phyloP scores from a whole-genome alignment of 2,797 vertebrate genomes.

The Hippocampus kuda region DNA sequence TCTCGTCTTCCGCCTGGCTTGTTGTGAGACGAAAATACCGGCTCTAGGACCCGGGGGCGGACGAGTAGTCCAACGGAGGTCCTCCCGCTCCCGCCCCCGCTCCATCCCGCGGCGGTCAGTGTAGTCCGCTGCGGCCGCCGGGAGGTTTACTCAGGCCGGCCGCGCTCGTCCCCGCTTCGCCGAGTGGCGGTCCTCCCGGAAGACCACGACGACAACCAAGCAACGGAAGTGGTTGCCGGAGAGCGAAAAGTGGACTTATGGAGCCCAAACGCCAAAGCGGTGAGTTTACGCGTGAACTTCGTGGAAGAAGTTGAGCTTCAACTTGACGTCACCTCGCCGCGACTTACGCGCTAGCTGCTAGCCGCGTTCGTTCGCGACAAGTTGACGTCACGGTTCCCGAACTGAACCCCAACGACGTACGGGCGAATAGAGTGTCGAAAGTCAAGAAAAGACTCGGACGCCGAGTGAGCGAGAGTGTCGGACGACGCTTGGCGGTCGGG shows the following conservation, averaged over 20 bases:
- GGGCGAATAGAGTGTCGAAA: not conserved
- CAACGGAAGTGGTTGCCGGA: not conserved
- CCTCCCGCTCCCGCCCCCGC: not conserved
- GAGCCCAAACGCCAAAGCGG: slow-evolving; percentile 2
- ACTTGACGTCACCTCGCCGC: not conserved
- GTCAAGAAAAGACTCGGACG: not conserved
- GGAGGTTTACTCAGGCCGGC: slow-evolving; percentile 1
- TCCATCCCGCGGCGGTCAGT: slow-evolving; percentile 7
- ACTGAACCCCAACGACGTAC: not conserved
- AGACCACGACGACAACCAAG: not conserved
- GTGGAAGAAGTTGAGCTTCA: not conserved
- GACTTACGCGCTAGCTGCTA: not conserved
- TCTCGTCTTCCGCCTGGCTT: not conserved
- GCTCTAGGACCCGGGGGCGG: not conserved
- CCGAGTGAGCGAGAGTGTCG: not conserved
- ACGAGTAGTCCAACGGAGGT: not conserved
- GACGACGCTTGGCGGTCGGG: not conserved
- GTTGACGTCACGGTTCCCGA: not conserved
- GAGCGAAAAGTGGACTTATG: not conserved
- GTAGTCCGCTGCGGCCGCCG: not conserved
- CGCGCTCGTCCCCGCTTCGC: not conserved
- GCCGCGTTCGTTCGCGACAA: not conserved
- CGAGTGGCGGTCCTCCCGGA: not conserved
- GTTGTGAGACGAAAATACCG: accelerated
- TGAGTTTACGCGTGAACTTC: not conserved